Evolutionary conservation across 2,888 invertebrate species (phyloP).

Genomic region (Epinotia bilunana): DNA sequence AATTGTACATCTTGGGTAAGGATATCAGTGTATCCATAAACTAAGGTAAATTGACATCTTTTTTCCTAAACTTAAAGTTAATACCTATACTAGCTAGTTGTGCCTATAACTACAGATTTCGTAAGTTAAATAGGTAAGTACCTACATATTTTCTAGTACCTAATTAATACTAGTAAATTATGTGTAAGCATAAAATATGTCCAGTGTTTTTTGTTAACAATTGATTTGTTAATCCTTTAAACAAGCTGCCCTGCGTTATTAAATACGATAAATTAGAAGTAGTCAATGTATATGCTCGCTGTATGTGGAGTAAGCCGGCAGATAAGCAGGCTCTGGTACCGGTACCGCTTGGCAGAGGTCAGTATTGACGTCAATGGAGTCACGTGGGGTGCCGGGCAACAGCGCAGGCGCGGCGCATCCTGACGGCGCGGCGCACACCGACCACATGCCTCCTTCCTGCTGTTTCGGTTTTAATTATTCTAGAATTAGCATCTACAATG

Average conservation of each 20-base stretch:
- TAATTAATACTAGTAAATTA: not conserved
- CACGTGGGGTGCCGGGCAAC: constrained; percentile 81
- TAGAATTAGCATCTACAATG: not conserved
- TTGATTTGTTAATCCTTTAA: not conserved
- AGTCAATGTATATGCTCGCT: constrained; percentile 50
- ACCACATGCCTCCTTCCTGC: constrained; percentile 11
- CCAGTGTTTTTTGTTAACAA: not conserved
- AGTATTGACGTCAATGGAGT: constrained; percentile 89
- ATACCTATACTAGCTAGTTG: not conserved
- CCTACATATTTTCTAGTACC: too few relatives aligned
- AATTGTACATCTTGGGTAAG: not conserved
- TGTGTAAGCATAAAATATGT: not conserved
- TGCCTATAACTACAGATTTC: not conserved
- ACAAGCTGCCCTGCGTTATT: constrained; percentile 16
- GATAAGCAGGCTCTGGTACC: constrained; percentile 75
- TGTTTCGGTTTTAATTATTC: constrained; percentile 7
- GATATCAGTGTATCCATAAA: not conserved
- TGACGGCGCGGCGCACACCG: constrained; percentile 23
- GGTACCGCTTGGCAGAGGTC: constrained; percentile 84
- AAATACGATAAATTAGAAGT: constrained; percentile 36
- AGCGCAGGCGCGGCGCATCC: constrained; percentile 46
- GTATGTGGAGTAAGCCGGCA: constrained; percentile 69
- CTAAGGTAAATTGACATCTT: not conserved
- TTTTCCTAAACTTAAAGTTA: not conserved
- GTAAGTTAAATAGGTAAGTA: too few relatives aligned